These are phyloP conservation scores for Planococcus citri DNA, from an alignment of 1,140 invertebrate species.

Conservation along the genomic window DNA sequence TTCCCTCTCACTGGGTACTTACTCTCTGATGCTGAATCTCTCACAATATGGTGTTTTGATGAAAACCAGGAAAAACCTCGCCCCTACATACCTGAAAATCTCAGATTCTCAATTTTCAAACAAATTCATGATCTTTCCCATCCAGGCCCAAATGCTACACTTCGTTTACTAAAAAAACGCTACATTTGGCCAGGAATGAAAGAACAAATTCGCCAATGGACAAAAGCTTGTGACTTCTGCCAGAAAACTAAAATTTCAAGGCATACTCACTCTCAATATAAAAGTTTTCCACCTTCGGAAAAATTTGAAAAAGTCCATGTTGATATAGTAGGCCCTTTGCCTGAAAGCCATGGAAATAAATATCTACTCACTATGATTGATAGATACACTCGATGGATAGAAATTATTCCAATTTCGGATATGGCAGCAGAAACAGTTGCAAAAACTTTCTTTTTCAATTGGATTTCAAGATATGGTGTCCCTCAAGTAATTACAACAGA, in stretches of 20 bases:
- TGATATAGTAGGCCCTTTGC: conserved; percentile 36
- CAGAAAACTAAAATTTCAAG: background rate
- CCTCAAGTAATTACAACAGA: conserved; percentile 33
- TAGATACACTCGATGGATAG: conserved; percentile 35
- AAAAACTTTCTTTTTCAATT: conserved; percentile 21
- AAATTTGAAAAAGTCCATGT: conserved; percentile 32
- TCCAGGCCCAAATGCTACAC: background rate
- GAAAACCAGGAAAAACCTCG: background rate
- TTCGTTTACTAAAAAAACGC: background rate
- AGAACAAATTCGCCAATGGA: background rate
- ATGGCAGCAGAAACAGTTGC: conserved; percentile 29
- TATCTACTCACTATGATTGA: conserved; percentile 37
- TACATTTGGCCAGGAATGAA: background rate
- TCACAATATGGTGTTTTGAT: too few species aligned
- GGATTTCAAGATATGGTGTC: conserved; percentile 33
- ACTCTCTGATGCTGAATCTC: too few species aligned
- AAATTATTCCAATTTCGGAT: conserved; percentile 29
- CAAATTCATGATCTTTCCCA: background rate
- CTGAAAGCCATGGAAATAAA: conserved; percentile 28
- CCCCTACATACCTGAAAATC: background rate
- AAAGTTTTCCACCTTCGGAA: background rate
- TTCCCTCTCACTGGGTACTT: too few species aligned
- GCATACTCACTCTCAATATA: background rate
- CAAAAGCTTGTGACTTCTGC: background rate
- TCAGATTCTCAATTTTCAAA: background rate